Evolutionary conservation across 2,113 vertebrate species (phyloP), one percentile per base, ranked within the genome.

Genomic region (Myrmecophaga tridactyla): DNA sequence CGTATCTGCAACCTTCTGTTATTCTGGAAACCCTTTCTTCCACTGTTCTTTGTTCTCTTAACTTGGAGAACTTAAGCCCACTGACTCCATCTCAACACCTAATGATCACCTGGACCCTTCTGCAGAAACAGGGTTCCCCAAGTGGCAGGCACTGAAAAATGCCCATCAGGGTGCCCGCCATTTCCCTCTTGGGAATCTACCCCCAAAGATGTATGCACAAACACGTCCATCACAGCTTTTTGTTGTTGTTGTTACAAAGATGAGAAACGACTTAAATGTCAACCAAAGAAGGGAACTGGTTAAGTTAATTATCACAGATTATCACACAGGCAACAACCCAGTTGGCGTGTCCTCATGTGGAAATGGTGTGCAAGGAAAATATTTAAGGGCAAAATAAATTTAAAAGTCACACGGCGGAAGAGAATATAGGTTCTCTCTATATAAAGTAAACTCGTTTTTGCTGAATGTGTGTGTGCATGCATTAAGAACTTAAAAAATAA

Each of bases 281-380:
- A 90, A 67, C 48, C 46, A 46, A 73, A n/a, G n/a, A 53, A 67
- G 41, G 56, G 36, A 86, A 43, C 0, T 65, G 48, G 43, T 81
- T 72, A 48, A 69, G 46, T 36, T 63, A 63, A 90, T 94, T 48
- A 84, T 83, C 1, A 13, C 51, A 81, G 78, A 51, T n/a, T 27
- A 21, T 78, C 73, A 83, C 15, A 58, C 10, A 87, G 69, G 89
- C 43, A 83, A 90, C 53, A 80, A 48, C 34, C 25, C 9, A 69
- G 70, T 76, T 70, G 23, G 60, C 70, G 83, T 89, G 76, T 60
- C 51, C 46, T 80, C 14, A 91, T n/a, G 46, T 31, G n/a, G 63
- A 96, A 94, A 82, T 94, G 65, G 63, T 82, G 67, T 39, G 43
- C n/a, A 84, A 83, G 43, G 41, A 95, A 73, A 90, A 90, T 94